These are phyloP conservation scores for Gordius sp. DNA, from an alignment of 2,888 invertebrate species.

Conservation along the genomic window DNA sequence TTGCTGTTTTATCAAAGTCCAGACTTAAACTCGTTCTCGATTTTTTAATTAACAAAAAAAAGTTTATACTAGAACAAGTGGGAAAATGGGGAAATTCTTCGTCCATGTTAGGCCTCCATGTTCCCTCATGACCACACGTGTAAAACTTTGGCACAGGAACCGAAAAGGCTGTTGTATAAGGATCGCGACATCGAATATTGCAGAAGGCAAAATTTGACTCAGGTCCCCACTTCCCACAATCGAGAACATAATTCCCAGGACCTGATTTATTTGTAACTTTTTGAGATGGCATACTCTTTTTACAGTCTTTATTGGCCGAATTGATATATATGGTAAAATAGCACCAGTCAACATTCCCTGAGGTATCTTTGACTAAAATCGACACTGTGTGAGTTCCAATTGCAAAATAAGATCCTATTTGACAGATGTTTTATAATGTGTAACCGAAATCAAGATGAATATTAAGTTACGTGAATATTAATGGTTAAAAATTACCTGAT, in stretches of 20 bases:
- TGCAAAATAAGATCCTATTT: conserved; percentile 11
- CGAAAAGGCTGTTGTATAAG: conserved; percentile 39
- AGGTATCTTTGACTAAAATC: conserved; percentile 15
- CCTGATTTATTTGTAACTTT: neutral
- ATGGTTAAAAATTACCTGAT: conserved; percentile 29
- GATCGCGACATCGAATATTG: conserved; percentile 25
- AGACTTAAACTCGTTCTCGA: neutral
- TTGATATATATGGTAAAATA: conserved; percentile 13
- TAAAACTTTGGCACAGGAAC: conserved; percentile 80
- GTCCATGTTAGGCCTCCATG: conserved; percentile 49
- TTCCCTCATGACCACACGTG: conserved; percentile 87
- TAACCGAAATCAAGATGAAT: neutral
- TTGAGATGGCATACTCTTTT: neutral
- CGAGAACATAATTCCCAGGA: neutral
- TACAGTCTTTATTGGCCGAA: conserved; percentile 50
- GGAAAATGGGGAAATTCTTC: conserved; percentile 23
- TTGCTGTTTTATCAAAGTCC: conserved; percentile 19
- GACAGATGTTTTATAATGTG: neutral
- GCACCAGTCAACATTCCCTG: conserved; percentile 14
- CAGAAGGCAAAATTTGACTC: conserved; percentile 19
- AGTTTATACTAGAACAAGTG: conserved; percentile 24
- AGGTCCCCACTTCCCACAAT: conserved; percentile 13
- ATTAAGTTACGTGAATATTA: neutral
- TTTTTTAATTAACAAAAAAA: conserved; percentile 15
- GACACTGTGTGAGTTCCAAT: conserved; percentile 9